Percentiles rank a stretch among this genome's conserved stretches.
phyloP scores from a whole-genome alignment of 2,888 invertebrate species.

The Tyria jacobaeae region DNA sequence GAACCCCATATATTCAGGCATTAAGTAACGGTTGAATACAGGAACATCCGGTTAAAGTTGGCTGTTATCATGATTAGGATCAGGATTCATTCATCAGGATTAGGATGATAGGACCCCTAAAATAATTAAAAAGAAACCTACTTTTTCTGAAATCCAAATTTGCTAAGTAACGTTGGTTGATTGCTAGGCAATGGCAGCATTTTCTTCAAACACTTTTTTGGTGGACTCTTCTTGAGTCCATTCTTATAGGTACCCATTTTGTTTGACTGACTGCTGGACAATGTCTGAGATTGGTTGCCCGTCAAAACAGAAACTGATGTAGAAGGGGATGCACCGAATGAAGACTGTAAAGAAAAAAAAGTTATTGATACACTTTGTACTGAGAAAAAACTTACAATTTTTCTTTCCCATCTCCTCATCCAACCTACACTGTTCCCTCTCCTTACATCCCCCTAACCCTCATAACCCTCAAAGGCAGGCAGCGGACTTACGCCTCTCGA shows the following conservation, averaged over 20 bases:
- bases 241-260: conserved; percentile 29
- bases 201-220: conserved; percentile 65
- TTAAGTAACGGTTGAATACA: too few relatives aligned
- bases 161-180: conserved; percentile 88
- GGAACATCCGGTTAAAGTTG: too few relatives aligned
- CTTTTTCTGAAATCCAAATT: conserved; percentile 89
- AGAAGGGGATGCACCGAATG: conserved; percentile 61
- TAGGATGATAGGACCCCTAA: too few relatives aligned
- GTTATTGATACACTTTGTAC: not conserved
- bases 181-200: conserved; percentile 69
- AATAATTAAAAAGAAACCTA: conserved; percentile 56
- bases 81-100: too few relatives aligned
- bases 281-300: conserved; percentile 41
- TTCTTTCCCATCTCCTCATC: too few relatives aligned
- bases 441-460: too few relatives aligned
- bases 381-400: too few relatives aligned
- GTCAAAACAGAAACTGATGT: conserved; percentile 40
- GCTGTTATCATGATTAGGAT: too few relatives aligned
- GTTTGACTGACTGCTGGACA: conserved; percentile 28
- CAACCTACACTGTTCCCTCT: too few relatives aligned
- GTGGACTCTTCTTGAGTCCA: conserved; percentile 56
- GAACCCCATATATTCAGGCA: too few relatives aligned
- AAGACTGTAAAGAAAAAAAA: conserved; percentile 52
- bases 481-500: too few relatives aligned
- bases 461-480: too few relatives aligned